Evolutionary conservation across 53 echinoderm and acorn worm species (phyloP), one percentile per base, ranked within the genome.

Genomic region (Echinometra lucunter): DNA sequence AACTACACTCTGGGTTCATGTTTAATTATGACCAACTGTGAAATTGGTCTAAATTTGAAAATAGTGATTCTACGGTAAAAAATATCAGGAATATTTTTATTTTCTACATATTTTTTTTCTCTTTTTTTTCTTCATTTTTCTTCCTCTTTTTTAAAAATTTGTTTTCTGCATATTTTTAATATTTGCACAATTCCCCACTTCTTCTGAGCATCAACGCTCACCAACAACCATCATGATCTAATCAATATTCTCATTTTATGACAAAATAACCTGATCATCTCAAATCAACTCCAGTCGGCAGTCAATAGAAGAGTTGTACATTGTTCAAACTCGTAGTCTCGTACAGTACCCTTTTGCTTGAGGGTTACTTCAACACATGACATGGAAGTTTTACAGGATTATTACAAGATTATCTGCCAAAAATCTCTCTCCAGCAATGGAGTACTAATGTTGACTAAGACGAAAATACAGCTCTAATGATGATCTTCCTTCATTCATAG

Each of bases 111-210:
- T 27, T 49, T n/a, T 53, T 28, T 47, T 44, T 85, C 49, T 28
- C 16, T n/a, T 49, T 47, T 85, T 85, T 47, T 45, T 49, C 10
- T 45, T 49, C 10, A 85, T 28, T 49, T 80, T 85, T 47, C 28
- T 85, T n/a, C n/a, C n/a, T n/a, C n/a, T n/a, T n/a, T n/a, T n/a
- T n/a, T n/a, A n/a, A n/a, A n/a, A n/a, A n/a, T n/a, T n/a, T n/a
- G n/a, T n/a, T n/a, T n/a, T n/a, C n/a, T n/a, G 27, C 27, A 49
- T 47, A n/a, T 85, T 49, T 30, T 85, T 49, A 85, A 85, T 85
- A 85, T 53, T 85, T 85, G 85, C 85, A 85, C 85, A 85, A 85
- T 85, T 81, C 85, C 85, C 85, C 85, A 85, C 49, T 85, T 47
- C 75, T 83, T 83, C 11, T 83, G 45, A 45, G 27, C 85, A 83